Base-by-base conservation (phyloP, 2,888 invertebrate species). In the Tribolium freemani region DNA sequence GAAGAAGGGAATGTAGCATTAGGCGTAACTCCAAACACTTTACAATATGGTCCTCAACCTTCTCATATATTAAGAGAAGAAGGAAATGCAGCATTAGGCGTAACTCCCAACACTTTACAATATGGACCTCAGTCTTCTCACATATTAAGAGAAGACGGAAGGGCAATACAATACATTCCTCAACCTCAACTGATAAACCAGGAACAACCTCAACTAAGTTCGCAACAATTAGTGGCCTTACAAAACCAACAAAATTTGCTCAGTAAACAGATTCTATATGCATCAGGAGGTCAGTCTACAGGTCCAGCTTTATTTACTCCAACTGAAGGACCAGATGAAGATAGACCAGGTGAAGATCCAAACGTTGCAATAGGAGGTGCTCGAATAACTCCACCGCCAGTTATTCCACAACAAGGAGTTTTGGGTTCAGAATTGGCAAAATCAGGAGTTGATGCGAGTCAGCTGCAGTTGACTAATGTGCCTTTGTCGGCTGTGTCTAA, bases 401-500 rank as follows among this genome's bases (percentile, higher is more conserved):
- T 16, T 30, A 11, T 61, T 13, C 57, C 16, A 10, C 61, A 61
- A 45, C 72, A 56, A n/a, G 63, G 54, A 4, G 5, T 72, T 11
- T 10, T 69, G n/a, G 48, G 31, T 53, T 45, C 60, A 0, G 67
- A 71, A 67, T 46, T 67, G 44, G 60, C 71, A 4, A 60, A 54
- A 48, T 38, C 61, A n/a, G 72, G 68, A 10, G 44, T 72, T 13
- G 72, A 72, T 38, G 68, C 56, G 3, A 44, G 20, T 30, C 30
- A 61, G 20, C 4, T 61, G 11, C 69, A 69, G 9, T 30, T 72
- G 10, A 64, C 56, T 10, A 56, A 51, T 54, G 44, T 72, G n/a
- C 72, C 68, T 21, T 56, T 61, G 13, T 54, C 72, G 6, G 66
- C 20, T 8, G 72, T 72, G 8, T 51, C 58, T 20, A 26, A n/a